A percentile compares a stretch with the other conserved stretches of the same genome.
phyloP scores from a whole-genome alignment of 1,140 invertebrate genomes.

The Augochlora pura region DNA sequence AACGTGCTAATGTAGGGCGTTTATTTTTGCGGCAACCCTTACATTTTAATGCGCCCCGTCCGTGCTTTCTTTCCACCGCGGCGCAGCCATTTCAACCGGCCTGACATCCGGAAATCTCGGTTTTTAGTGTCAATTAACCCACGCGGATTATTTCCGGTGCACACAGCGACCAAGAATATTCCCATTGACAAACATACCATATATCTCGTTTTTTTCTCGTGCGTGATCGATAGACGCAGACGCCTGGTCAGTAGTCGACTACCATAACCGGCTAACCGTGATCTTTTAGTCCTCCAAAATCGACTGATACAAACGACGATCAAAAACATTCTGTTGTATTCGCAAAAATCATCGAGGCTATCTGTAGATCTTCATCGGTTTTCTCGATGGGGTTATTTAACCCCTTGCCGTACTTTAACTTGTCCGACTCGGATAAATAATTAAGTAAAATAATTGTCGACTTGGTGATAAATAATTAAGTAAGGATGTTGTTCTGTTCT shows the following conservation, averaged over 20 bases:
- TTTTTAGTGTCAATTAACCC: slow-evolving; percentile 22
- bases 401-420: too few species aligned
- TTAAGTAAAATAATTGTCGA: too few species aligned
- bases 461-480: too few species aligned
- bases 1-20: neutral
- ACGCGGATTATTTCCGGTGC: slow-evolving; percentile 2
- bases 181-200: slow-evolving; percentile 24
- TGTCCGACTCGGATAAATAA: too few species aligned
- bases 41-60: neutral
- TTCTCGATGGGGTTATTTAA: too few species aligned
- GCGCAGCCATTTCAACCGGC: neutral
- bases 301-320: too few species aligned
- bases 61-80: too few species aligned
- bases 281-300: neutral
- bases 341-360: neutral
- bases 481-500: too few species aligned
- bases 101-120: neutral
- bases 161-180: neutral
- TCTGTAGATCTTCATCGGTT: too few species aligned
- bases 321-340: neutral
- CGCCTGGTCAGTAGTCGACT: neutral
- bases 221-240: slow-evolving; percentile 17
- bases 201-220: neutral
- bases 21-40: too few species aligned
- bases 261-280: neutral